Percentiles rank a stretch among this genome's conserved stretches.
Conservation (phyloP, 2,888 invertebrate genomes). For the Marronus borbonicus region DNA sequence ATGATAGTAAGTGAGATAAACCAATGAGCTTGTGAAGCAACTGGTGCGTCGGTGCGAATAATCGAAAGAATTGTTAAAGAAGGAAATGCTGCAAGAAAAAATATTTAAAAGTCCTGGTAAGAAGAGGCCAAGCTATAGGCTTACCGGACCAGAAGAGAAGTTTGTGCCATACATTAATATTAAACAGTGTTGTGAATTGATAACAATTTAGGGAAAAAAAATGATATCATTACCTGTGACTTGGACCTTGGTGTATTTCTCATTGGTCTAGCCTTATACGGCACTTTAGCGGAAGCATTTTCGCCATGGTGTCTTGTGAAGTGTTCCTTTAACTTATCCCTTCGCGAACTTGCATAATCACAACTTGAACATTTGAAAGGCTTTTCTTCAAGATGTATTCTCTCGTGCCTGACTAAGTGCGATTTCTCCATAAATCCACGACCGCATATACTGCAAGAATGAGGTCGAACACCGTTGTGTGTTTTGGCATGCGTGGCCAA, state of each 20-base stretch:
- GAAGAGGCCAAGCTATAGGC: too few relatives aligned
- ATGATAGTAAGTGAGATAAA: too few relatives aligned
- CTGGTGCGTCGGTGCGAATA: too few relatives aligned
- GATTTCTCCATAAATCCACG: constrained; percentile 79
- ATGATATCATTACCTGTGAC: constrained; percentile 61
- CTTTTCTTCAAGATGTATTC: constrained; percentile 77
- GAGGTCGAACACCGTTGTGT: constrained; percentile 72
- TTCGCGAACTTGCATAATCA: constrained; percentile 77
- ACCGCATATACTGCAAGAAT: constrained; percentile 75
- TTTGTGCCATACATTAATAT: too few relatives aligned
- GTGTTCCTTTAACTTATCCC: constrained; percentile 78
- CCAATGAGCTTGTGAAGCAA: too few relatives aligned
- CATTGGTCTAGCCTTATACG: constrained; percentile 71
- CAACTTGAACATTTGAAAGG: constrained; percentile 78
- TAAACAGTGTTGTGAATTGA: too few relatives aligned
- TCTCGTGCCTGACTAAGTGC: constrained; percentile 78
- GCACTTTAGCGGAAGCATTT: constrained; percentile 72
- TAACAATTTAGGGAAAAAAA: too few relatives aligned
- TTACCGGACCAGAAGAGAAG: too few relatives aligned
- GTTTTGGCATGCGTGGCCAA: constrained; percentile 77
- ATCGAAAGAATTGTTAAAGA: too few relatives aligned
- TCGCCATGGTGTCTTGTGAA: constrained; percentile 72
- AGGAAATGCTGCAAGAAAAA: too few relatives aligned
- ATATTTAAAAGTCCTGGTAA: too few relatives aligned
- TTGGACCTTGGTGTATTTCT: constrained; percentile 65